These are phyloP conservation scores for Lacerta bilineata DNA, from an alignment of 2,797 vertebrate species.

Conservation along the genomic window DNA sequence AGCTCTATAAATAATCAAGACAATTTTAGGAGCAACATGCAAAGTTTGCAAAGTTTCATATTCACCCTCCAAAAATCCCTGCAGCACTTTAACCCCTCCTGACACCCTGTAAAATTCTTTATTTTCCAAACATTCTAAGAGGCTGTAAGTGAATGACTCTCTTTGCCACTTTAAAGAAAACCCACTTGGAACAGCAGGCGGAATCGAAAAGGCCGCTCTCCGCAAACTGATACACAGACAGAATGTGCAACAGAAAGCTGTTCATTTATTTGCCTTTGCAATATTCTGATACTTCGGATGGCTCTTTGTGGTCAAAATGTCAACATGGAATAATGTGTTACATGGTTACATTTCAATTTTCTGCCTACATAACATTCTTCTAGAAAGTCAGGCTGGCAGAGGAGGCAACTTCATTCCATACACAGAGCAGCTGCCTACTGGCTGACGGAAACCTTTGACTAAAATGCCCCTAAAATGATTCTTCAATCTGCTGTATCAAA, in stretches of 20 bases:
- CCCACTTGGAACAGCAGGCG: slow-evolving; percentile 61
- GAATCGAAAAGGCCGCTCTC: slow-evolving; percentile 50
- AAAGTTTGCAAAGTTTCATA: slow-evolving; percentile 60
- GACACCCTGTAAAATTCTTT: slow-evolving; percentile 58
- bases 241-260: slow-evolving; percentile 48
- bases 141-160: slow-evolving; percentile 64
- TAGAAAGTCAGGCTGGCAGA: accelerated
- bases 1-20: slow-evolving; percentile 64
- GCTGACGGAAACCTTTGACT: background rate
- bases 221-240: slow-evolving; percentile 60
- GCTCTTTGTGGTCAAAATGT: slow-evolving; percentile 45
- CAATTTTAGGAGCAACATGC: slow-evolving; percentile 60
- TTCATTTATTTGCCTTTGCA: slow-evolving; percentile 68
- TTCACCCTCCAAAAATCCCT: slow-evolving; percentile 56
- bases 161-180: slow-evolving; percentile 61
- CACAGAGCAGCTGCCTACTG: background rate
- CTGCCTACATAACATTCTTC: slow-evolving; percentile 65
- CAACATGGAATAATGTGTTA: slow-evolving; percentile 49
- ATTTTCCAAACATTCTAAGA: slow-evolving; percentile 54
- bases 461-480: slow-evolving; percentile 9
- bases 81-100: slow-evolving; percentile 44
- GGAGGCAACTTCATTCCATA: accelerated
- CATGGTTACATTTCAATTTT: slow-evolving; percentile 15
- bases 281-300: slow-evolving; percentile 68
- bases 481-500: background rate